Base-by-base conservation (phyloP, 1,140 invertebrate species). In the Ceratina japonica region DNA sequence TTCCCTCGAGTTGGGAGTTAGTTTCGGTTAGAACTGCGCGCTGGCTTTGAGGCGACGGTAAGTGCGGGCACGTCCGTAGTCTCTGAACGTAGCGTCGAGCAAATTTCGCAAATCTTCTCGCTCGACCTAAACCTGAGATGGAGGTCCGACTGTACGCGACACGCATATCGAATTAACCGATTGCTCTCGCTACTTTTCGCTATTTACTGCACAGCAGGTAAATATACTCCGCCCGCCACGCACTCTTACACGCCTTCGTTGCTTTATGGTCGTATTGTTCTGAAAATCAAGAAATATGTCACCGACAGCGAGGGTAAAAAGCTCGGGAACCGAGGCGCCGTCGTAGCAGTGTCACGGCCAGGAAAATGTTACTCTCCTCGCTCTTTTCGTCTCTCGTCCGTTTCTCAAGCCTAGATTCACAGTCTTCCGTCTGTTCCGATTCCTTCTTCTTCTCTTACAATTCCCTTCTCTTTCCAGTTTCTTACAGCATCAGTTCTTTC, bases 231-330 rank as follows among this genome's bases (percentile, higher is more conserved):
- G 72, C 74, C 75, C 71, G 75, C 75, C 75, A 75, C 84, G 84
- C 84, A 82, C 75, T 85, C 77, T 86, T 82, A 82, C 84, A 85
- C 84, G 70, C 83, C 64, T 71, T 86, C 77, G 84, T 86, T 86
- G 87, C 85, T 91, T 91, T 90, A 91, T 91, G 87, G 89, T 86
- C 87, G 87, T 88, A 90, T 91, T 92, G 90, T 91, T 91, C 90
- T 86, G 89, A 86, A 91, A 91, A 92, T 91, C 91, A 91, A 91
- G 90, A 91, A 92, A 92, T 91, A 87, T 92, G 91, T 92, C 91
- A 92, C 80, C 83, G 81, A 70, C 91, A 92, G 91, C 81, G 80
- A 86, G 89, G 88, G 90, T 89, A 91, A 91, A 91, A 92, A 91
- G 89, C 84, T 89, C 84, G 83, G 79, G 88, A 88, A 84, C 86